phyloP scores from a whole-genome alignment of 2,888 invertebrate species.

The Tenthredo livida region DNA sequence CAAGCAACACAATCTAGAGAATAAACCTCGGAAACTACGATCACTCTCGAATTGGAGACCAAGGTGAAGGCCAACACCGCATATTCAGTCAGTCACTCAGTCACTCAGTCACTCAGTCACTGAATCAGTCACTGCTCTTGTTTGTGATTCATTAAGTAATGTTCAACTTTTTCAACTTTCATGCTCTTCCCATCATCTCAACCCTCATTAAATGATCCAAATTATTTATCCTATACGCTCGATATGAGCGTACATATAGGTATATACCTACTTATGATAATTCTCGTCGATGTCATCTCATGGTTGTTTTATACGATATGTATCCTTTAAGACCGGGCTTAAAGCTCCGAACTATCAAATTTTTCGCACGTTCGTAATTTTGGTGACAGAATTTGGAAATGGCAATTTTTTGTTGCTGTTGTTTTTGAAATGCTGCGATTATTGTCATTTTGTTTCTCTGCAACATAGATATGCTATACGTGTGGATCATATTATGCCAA shows the following conservation, averaged over 20 bases:
- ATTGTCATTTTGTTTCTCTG: not conserved
- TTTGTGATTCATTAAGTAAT: slow-evolving; percentile 22
- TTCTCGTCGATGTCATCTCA: too few species aligned
- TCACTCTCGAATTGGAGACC: slow-evolving; percentile 64
- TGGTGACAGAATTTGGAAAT: too few species aligned
- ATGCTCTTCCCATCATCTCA: slow-evolving; percentile 49
- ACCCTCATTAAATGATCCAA: slow-evolving; percentile 31
- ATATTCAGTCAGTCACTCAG: not conserved
- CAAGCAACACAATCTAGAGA: slow-evolving; percentile 10
- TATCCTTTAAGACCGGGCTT: too few species aligned
- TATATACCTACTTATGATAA: too few species aligned
- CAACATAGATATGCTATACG: not conserved
- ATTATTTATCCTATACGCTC: not conserved
- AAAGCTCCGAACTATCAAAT: too few species aligned
- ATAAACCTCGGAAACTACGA: not conserved
- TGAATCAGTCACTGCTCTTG: slow-evolving; percentile 1
- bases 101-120: not conserved
- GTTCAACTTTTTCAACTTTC: slow-evolving; percentile 51
- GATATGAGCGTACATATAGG: too few species aligned
- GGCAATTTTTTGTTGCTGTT: too few species aligned
- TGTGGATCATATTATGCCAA: too few species aligned
- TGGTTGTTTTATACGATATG: too few species aligned
- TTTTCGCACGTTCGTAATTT: too few species aligned
- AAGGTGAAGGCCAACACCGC: slow-evolving; percentile 72
- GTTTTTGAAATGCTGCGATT: too few species aligned